Percentiles rank a stretch among this genome's conserved stretches.
These are phyloP conservation scores for Drepanosiphum platanoidis DNA, from an alignment of 2,888 invertebrate genomes.

Conservation along the genomic window DNA sequence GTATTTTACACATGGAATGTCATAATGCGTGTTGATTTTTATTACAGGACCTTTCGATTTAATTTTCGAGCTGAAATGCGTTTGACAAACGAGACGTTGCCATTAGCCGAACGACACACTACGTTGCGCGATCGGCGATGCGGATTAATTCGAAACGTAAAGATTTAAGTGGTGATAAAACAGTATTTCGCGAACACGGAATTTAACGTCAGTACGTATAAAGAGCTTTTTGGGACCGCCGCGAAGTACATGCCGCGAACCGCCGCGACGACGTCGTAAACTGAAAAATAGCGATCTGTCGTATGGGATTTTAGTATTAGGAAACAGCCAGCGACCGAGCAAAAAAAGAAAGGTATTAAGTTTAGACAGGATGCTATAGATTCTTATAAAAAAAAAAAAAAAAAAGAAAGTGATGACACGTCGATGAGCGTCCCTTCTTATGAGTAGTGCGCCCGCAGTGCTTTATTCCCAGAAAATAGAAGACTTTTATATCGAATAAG, in stretches of 20 bases:
- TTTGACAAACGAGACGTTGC: not conserved
- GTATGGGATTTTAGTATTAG: constrained; percentile 32
- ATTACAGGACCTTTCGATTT: too few species aligned
- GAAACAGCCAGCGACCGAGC: not conserved
- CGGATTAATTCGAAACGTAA: constrained; percentile 27
- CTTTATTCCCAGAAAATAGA: constrained; percentile 2
- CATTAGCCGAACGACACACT: not conserved
- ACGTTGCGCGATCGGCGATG: not conserved
- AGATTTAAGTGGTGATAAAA: constrained; percentile 33
- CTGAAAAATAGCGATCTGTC: constrained; percentile 29
- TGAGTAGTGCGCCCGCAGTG: not conserved
- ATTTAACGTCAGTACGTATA: not conserved
- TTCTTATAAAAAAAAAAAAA: not conserved
- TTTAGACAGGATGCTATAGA: constrained; percentile 22
- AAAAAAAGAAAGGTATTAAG: constrained; percentile 11
- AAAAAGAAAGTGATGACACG: not conserved
- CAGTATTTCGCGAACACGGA: not conserved
- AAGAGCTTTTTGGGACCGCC: not conserved
- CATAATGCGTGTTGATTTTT: too few species aligned
- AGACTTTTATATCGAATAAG: constrained; percentile 30
- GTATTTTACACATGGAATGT: too few species aligned
- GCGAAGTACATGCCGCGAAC: not conserved
- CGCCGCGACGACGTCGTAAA: not conserved
- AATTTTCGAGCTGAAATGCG: not conserved
- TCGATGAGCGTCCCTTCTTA: constrained; percentile 20